Evolutionary conservation across 2,113 vertebrate species (phyloP).

Genomic region (Hippopotamus amphibius): DNA sequence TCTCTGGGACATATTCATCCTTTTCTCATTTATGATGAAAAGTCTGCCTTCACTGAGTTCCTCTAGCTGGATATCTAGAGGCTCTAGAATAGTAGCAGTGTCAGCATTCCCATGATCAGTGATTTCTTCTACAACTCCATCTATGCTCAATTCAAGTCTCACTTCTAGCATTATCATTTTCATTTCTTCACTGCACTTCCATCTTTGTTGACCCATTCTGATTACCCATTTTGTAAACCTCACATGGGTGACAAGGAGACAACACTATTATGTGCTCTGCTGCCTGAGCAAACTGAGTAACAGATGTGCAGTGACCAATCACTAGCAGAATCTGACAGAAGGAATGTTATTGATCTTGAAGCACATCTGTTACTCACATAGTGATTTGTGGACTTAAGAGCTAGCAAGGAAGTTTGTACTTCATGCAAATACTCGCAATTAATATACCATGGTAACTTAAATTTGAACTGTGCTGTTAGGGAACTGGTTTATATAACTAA

Average conservation of each 20-base stretch:
- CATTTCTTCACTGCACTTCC: neutral
- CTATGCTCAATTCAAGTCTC: neutral
- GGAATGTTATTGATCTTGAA: neutral
- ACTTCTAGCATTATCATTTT: neutral
- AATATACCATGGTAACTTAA: neutral
- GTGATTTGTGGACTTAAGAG: neutral
- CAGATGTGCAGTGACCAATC: neutral
- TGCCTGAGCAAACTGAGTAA: neutral
- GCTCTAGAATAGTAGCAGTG: neutral
- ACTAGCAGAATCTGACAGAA: neutral
- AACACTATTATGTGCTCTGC: neutral
- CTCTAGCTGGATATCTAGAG: neutral
- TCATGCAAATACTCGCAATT: neutral
- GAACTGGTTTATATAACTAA: neutral
- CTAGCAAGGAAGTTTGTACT: neutral
- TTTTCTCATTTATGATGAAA: neutral
- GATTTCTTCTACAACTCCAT: neutral
- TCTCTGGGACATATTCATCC: neutral
- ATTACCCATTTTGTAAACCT: constrained; percentile 10
- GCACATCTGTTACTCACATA: neutral
- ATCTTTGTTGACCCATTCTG: neutral
- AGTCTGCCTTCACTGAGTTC: neutral
- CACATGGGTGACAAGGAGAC: neutral
- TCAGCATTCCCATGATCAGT: neutral
- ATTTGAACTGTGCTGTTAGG: neutral